A percentile compares a stretch with the other conserved stretches of the same genome.
Evolutionary conservation across 2,113 vertebrate species (phyloP).

Genomic region (Tyrannus savana): DNA sequence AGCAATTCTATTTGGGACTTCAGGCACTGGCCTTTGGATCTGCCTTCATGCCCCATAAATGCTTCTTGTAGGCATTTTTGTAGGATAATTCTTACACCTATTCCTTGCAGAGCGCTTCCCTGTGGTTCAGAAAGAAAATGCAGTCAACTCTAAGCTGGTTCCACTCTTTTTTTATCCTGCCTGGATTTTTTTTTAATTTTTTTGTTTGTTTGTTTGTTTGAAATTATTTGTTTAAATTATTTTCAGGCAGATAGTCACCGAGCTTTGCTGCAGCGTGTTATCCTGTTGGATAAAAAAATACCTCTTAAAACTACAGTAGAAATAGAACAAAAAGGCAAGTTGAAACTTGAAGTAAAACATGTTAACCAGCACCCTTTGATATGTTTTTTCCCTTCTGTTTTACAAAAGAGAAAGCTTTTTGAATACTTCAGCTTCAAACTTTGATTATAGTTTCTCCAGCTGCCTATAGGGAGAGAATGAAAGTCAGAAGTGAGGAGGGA

Average conservation of each 20-base stretch:
- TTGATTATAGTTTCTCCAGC: background rate
- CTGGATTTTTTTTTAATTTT: background rate
- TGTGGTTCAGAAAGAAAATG: background rate
- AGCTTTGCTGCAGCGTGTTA: slow-evolving; percentile 25
- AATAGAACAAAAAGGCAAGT: slow-evolving; percentile 31
- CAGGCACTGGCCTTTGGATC: background rate
- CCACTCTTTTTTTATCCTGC: background rate
- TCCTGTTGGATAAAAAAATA: slow-evolving; percentile 2
- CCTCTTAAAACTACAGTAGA: slow-evolving; percentile 8
- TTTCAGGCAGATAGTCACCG: background rate
- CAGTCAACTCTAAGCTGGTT: background rate
- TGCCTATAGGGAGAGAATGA: background rate
- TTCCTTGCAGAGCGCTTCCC: background rate
- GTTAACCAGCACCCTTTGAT: slow-evolving; percentile 41
- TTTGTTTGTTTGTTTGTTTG: background rate
- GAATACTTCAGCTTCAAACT: background rate
- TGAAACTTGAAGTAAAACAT: slow-evolving; percentile 29
- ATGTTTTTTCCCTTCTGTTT: background rate
- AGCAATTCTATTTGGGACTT: background rate
- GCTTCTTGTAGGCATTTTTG: background rate
- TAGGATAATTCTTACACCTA: background rate
- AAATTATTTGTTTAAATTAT: background rate
- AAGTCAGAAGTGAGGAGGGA: background rate
- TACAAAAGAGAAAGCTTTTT: background rate
- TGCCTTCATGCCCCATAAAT: background rate